A percentile compares a stretch with the other conserved stretches of the same genome.
Evolutionary conservation across 2,797 vertebrate species (phyloP).

Genomic region (Cyprinella venusta): DNA sequence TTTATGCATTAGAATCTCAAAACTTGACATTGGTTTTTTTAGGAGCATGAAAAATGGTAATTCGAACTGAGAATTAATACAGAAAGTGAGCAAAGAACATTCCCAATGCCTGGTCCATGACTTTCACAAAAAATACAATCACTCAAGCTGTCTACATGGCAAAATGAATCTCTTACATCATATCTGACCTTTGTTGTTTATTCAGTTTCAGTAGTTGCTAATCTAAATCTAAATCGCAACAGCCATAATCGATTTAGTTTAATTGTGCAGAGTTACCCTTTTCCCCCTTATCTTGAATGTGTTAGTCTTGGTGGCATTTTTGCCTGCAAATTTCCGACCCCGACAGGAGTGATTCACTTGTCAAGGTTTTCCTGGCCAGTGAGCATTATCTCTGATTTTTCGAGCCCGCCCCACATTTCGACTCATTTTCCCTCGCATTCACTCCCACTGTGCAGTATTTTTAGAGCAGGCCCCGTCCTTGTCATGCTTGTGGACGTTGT

Average conservation of each 20-base stretch:
- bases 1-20: no score
- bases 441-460: conserved; percentile 65
- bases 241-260: neutral
- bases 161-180: neutral
- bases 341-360: neutral
- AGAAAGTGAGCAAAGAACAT: neutral
- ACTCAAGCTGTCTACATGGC: neutral
- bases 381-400: conserved; percentile 4
- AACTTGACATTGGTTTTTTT: no score
- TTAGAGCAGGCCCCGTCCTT: conserved; percentile 65
- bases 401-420: conserved; percentile 9
- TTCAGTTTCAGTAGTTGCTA: neutral
- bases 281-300: neutral
- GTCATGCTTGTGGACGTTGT: conserved; percentile 68
- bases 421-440: conserved; percentile 8
- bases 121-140: neutral
- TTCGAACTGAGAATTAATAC: neutral
- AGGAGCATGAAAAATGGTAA: no score
- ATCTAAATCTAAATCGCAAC: neutral
- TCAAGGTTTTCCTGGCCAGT: neutral
- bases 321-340: neutral
- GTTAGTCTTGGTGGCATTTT: neutral
- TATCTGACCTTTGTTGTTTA: neutral
- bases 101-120: neutral
- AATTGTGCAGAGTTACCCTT: neutral